Evolutionary conservation across 2,888 invertebrate genomes (phyloP).

Genomic region (Dromius quadrimaculatus): DNA sequence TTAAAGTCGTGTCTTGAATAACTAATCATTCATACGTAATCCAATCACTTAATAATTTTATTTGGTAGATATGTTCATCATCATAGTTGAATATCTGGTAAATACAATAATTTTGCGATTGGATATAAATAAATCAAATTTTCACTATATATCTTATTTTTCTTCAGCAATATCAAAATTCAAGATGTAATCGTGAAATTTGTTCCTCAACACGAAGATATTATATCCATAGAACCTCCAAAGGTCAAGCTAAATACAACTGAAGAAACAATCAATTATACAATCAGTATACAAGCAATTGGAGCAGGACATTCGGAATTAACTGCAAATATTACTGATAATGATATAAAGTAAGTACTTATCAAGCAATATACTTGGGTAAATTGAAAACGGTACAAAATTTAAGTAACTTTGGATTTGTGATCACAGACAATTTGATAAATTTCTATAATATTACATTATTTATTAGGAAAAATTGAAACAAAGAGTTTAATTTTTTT

Average conservation of each 20-base stretch:
- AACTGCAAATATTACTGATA: slow-evolving; percentile 71
- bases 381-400: no score
- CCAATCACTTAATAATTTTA: no score
- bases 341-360: slow-evolving; percentile 62
- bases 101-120: no score
- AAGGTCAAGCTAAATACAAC: slow-evolving; percentile 61
- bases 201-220: slow-evolving; percentile 42
- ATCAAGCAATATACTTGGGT: slow-evolving; percentile 53
- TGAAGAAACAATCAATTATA: slow-evolving; percentile 60
- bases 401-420: no score
- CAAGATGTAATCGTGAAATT: slow-evolving; percentile 8
- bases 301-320: slow-evolving; percentile 78
- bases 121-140: not conserved
- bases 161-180: not conserved
- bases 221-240: slow-evolving; percentile 66
- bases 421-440: no score
- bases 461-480: no score
- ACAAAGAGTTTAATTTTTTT: no score
- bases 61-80: no score
- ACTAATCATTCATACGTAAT: no score
- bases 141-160: not conserved
- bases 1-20: no score
- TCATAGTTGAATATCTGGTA: no score
- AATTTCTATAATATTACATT: no score
- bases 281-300: slow-evolving; percentile 72